Evolutionary conservation across 2,113 vertebrate genomes (phyloP).

Genomic region (Chloroceryle aenea): DNA sequence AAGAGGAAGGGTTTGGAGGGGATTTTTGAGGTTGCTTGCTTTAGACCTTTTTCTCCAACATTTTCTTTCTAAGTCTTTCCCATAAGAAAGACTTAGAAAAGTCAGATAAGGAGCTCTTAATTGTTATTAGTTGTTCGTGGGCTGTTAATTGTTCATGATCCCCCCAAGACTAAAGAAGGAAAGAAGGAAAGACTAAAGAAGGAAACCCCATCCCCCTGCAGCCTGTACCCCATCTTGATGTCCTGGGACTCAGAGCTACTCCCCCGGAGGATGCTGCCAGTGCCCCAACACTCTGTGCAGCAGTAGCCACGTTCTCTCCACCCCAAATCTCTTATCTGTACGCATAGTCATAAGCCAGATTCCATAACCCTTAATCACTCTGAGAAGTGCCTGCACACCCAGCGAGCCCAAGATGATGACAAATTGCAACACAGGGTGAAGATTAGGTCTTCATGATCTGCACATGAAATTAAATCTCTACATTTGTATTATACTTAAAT

Average conservation of each 20-base stretch:
- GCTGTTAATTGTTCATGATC: not conserved
- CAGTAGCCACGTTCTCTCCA: not conserved
- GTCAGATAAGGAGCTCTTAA: not conserved
- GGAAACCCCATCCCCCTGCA: not conserved
- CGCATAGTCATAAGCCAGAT: accelerated
- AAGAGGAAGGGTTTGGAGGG: not conserved
- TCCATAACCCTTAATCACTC: not conserved
- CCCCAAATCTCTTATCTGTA: not conserved
- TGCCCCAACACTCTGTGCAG: accelerated
- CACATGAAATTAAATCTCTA: not conserved
- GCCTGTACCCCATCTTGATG: not conserved
- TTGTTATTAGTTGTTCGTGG: not conserved
- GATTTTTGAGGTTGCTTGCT: not conserved
- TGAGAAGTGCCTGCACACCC: not conserved
- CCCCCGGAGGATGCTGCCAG: not conserved
- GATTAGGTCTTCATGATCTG: not conserved
- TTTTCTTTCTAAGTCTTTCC: not conserved
- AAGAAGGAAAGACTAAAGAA: too few species aligned
- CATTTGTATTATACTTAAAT: not conserved
- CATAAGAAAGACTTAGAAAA: not conserved
- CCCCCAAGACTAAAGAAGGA: not conserved
- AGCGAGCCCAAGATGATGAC: not conserved
- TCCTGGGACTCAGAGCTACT: not conserved
- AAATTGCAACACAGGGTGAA: not conserved
- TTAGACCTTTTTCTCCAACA: not conserved